These are phyloP conservation scores for Etia nguti DNA, from an alignment of 2,113 vertebrate species.

Conservation along the genomic window DNA sequence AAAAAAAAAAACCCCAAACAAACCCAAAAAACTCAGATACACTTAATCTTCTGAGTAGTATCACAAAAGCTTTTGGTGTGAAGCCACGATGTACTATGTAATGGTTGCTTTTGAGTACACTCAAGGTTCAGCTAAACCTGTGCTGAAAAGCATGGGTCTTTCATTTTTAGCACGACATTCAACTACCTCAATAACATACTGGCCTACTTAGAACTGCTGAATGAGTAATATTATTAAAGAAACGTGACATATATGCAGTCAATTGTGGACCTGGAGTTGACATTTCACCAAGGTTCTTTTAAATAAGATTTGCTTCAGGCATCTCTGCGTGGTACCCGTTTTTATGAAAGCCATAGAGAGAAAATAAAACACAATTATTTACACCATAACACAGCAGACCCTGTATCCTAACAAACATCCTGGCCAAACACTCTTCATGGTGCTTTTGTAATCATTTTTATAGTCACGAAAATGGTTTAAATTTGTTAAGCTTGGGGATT, in stretches of 20 bases:
- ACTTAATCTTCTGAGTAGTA: slow-evolving; percentile 9
- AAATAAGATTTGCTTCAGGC: not conserved
- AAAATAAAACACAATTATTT: slow-evolving; percentile 35
- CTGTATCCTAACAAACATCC: not conserved
- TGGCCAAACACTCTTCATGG: not conserved
- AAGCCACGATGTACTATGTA: slow-evolving; percentile 17
- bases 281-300: not conserved
- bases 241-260: not conserved
- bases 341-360: not conserved
- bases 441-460: not conserved
- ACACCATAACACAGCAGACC: slow-evolving; percentile 38
- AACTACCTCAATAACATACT: not conserved
- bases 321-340: slow-evolving; percentile 33
- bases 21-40: slow-evolving; percentile 8
- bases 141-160: not conserved
- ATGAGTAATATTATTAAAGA: not conserved
- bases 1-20: accelerated
- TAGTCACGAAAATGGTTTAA: not conserved
- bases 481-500: not conserved
- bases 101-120: not conserved
- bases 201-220: not conserved
- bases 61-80: slow-evolving; percentile 48
- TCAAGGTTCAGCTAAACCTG: slow-evolving; percentile 7
- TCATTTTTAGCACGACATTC: slow-evolving; percentile 31
- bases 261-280: not conserved